Percentiles rank a stretch among this genome's conserved stretches.
Evolutionary conservation across 2,797 vertebrate species (phyloP).

Genomic region (Aldrovandia affinis): DNA sequence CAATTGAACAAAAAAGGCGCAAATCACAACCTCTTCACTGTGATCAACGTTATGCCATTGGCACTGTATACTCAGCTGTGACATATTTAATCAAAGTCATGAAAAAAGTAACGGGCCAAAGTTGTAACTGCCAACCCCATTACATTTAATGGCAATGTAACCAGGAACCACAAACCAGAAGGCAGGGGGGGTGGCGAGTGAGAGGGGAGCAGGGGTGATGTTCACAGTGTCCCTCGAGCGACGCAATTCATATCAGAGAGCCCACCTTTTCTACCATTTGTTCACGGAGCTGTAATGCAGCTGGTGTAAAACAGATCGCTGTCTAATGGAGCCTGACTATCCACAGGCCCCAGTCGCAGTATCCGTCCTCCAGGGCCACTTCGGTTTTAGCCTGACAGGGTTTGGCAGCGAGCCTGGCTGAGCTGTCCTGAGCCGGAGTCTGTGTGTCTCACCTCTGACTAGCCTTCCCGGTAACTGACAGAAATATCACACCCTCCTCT

Average conservation of each 20-base stretch:
- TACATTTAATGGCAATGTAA: slow-evolving; percentile 6
- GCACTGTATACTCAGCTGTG: not conserved
- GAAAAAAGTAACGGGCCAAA: not conserved
- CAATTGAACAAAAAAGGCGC: not conserved
- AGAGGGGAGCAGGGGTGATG: slow-evolving; percentile 42
- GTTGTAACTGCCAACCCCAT: not conserved
- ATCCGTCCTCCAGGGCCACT: slow-evolving; percentile 56
- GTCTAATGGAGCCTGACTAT: slow-evolving; percentile 75
- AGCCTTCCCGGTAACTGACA: slow-evolving; percentile 47
- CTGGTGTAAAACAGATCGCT: slow-evolving; percentile 61
- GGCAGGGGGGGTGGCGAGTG: not conserved
- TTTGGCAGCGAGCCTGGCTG: slow-evolving; percentile 62
- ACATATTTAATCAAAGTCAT: not conserved
- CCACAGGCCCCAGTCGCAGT: slow-evolving; percentile 63
- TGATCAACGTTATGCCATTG: not conserved
- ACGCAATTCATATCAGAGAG: slow-evolving; percentile 67
- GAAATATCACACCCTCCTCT: slow-evolving; percentile 43
- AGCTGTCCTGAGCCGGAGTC: slow-evolving; percentile 54
- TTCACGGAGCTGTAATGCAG: slow-evolving; percentile 67
- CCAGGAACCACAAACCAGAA: slow-evolving; percentile 9
- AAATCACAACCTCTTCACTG: not conserved
- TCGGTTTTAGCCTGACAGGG: slow-evolving; percentile 59
- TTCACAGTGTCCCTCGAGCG: slow-evolving; percentile 63
- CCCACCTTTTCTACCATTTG: slow-evolving; percentile 66
- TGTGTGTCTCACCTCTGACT: slow-evolving; percentile 51